phyloP scores from a whole-genome alignment of 1,140 invertebrate species.

The Tetramorium simillimum region DNA sequence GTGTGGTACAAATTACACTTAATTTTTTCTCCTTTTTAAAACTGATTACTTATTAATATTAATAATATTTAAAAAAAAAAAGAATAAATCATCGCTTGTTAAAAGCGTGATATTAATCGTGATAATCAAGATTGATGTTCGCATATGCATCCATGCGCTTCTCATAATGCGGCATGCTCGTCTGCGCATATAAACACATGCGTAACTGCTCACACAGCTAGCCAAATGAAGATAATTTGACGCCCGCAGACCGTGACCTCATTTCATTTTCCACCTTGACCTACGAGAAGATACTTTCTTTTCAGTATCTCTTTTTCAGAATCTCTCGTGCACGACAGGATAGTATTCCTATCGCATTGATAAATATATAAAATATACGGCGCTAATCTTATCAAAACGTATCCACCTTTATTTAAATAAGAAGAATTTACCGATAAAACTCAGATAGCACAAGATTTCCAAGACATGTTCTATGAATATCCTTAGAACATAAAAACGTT shows the following conservation, averaged over 20 bases:
- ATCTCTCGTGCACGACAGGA: not conserved
- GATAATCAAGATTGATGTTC: conserved; percentile 59
- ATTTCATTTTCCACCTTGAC: conserved; percentile 68
- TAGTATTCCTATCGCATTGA: not conserved
- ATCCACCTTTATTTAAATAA: not conserved
- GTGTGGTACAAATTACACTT: not conserved
- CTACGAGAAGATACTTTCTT: conserved; percentile 49
- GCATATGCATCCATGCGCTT: conserved; percentile 39
- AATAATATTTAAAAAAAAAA: not conserved
- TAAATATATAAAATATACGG: conserved; percentile 17
- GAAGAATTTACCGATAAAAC: not conserved
- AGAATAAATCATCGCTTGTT: conserved; percentile 3
- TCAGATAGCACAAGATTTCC: too few species aligned
- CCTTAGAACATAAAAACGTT: too few species aligned
- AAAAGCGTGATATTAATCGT: conserved; percentile 35
- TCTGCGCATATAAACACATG: not conserved
- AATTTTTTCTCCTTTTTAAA: not conserved
- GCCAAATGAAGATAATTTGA: conserved; percentile 55
- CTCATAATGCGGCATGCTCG: not conserved
- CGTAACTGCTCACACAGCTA: not conserved
- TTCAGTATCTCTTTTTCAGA: not conserved
- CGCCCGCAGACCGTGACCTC: conserved; percentile 69
- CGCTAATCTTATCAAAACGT: not conserved
- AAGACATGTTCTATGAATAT: too few species aligned
- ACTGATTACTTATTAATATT: not conserved